These are phyloP conservation scores for Antechinus stuartii DNA, from an alignment of 2,113 vertebrate species.

Conservation along the genomic window DNA sequence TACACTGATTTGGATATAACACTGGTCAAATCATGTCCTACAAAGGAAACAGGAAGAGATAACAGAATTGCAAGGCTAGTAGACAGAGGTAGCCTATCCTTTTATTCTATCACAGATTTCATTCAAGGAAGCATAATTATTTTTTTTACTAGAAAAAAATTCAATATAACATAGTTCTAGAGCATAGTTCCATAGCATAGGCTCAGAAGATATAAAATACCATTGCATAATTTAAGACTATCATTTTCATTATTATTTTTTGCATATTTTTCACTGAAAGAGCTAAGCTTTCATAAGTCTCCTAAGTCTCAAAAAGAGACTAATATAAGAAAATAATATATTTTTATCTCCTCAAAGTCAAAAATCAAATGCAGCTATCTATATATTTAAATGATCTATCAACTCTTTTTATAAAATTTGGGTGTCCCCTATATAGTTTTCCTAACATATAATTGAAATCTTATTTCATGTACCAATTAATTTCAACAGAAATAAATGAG, in stretches of 20 bases:
- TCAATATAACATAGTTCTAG: no score
- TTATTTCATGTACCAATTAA: not conserved
- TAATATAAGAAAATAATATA: no score
- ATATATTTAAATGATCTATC: fast-evolving
- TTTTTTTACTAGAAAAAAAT: no score
- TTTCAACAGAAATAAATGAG: constrained; percentile 28
- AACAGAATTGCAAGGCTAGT: not conserved
- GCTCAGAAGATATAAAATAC: no score
- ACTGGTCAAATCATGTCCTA: not conserved
- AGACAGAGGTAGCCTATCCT: not conserved
- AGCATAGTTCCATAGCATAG: no score
- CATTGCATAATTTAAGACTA: no score
- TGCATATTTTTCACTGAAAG: no score
- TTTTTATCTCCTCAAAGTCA: no score
- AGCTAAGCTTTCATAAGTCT: no score
- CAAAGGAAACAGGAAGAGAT: not conserved
- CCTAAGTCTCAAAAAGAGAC: no score
- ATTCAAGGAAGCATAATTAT: no score
- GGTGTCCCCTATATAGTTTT: not conserved
- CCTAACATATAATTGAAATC: not conserved
- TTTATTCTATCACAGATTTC: not conserved
- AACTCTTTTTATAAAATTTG: not conserved
- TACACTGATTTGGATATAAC: not conserved
- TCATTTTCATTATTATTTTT: no score
- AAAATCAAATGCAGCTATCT: fast-evolving